These are phyloP conservation scores for Okapia johnstoni DNA, from an alignment of 2,113 vertebrate species.

Conservation along the genomic window DNA sequence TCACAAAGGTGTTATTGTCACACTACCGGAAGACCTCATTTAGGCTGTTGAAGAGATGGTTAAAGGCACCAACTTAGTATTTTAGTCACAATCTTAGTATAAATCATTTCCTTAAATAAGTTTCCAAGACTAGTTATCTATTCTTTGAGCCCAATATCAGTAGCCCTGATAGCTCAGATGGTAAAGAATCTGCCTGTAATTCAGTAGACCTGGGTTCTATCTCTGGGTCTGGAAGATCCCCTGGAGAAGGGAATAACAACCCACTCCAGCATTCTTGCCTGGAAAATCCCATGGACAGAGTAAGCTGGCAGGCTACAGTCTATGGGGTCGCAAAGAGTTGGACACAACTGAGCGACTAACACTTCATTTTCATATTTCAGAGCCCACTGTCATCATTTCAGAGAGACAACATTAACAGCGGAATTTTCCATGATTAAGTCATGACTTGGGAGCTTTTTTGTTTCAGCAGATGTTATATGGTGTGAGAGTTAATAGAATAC, in stretches of 20 bases:
- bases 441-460: not conserved
- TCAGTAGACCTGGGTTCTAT: not conserved
- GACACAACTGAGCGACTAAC: not conserved
- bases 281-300: not conserved
- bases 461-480: not conserved
- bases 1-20: not conserved
- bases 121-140: not conserved
- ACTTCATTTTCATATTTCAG: not conserved
- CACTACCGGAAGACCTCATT: not conserved
- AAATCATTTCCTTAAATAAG: not conserved
- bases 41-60: not conserved
- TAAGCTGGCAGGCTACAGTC: not conserved
- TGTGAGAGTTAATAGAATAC: slow-evolving; percentile 1
- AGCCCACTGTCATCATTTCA: not conserved
- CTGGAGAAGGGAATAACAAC: not conserved
- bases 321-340: not conserved
- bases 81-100: not conserved
- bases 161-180: not conserved
- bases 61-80: not conserved
- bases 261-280: not conserved
- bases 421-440: not conserved
- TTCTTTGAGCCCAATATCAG: not conserved
- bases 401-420: not conserved
- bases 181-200: not conserved
- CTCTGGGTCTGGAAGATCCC: not conserved